Conservation (phyloP, 2,888 invertebrate genomes). For the Alloplasta piceator region DNA sequence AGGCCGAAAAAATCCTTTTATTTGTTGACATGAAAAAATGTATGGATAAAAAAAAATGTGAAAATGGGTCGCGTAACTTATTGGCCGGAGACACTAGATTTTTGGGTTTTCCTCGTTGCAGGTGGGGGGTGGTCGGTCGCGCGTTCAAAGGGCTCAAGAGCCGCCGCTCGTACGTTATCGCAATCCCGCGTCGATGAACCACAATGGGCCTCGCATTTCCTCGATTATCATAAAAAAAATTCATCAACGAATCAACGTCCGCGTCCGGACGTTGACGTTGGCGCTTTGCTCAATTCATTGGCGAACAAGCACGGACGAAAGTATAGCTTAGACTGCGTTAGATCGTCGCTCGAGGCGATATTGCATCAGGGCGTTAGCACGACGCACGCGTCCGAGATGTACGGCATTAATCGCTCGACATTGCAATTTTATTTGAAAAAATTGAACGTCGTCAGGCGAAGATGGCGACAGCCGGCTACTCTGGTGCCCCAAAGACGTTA, state of each 20-base stretch:
- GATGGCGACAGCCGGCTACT: constrained; percentile 77
- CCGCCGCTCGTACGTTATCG: constrained; percentile 37
- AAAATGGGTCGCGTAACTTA: constrained; percentile 68
- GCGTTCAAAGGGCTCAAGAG: constrained; percentile 78
- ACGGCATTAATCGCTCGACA: constrained; percentile 85
- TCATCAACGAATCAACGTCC: constrained; percentile 74
- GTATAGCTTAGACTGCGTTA: constrained; percentile 84
- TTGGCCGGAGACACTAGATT: constrained; percentile 78
- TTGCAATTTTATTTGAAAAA: constrained; percentile 85
- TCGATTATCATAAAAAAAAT: constrained; percentile 78
- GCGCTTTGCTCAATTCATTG: constrained; percentile 81
- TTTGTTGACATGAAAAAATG: too few species aligned
- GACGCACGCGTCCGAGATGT: constrained; percentile 84
- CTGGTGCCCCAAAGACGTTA: constrained; percentile 71
- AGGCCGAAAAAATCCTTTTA: too few species aligned
- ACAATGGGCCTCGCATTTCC: constrained; percentile 81
- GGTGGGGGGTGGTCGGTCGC: constrained; percentile 81
- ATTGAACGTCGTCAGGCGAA: constrained; percentile 84
- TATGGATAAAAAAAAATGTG: not conserved
- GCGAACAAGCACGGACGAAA: constrained; percentile 82
- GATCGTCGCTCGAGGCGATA: constrained; percentile 84
- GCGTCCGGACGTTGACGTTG: constrained; percentile 79
- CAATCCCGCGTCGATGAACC: constrained; percentile 67
- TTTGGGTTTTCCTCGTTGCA: constrained; percentile 79
- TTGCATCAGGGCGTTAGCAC: constrained; percentile 84